Evolutionary conservation across 2,797 vertebrate species (phyloP), one percentile per base, ranked within the genome.

Genomic region (Microchirus variegatus): DNA sequence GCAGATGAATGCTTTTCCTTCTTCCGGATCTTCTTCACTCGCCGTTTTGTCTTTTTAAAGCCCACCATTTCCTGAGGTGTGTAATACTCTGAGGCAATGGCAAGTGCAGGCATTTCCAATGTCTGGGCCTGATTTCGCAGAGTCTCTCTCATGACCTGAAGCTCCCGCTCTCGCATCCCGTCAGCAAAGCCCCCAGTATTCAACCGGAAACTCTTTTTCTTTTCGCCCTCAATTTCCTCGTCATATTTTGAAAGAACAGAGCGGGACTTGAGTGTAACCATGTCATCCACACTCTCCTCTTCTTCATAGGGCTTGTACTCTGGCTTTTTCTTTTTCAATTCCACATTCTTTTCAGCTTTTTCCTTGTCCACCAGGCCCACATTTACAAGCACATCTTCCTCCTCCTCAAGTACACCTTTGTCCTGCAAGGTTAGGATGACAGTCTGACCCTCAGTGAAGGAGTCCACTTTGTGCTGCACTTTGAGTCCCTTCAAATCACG

Each of bases 201-300:
- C 66, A 98, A 63, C 1, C 93, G 89, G 87, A 98, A 97, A 8
- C 94, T 94, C 59, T 94, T 95, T 22, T 95, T 96, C 86, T 95
- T 95, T 75, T 96, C 95, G 0, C 96, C 96, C 0, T 98, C 95
- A 0, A 98, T 95, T 82, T 97, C 96, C 72, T 97, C 96, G 0
- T 98, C 96, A 0, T 98, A 98, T 79, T 98, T 97, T 26, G 95
- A 91, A 59, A 98, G 90, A 10, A 98, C 88, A 0, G 92, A 76
- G 22, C 81, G 94, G 2, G 85, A 45, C 54, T 95, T 96, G 2
- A 94, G 83, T 46, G 70, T 73, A 0, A 91, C 92, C 94, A 98
- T 91, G 87, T 96, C 95, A 0, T 97, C 96, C 59, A 96, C 93
- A 0, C 85, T 96, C 83, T 97, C 95, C 0, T 96, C 94, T 52